Evolutionary conservation across 2,797 vertebrate genomes (phyloP), one percentile per base, ranked within the genome.

Genomic region (Forpus xanthops): DNA sequence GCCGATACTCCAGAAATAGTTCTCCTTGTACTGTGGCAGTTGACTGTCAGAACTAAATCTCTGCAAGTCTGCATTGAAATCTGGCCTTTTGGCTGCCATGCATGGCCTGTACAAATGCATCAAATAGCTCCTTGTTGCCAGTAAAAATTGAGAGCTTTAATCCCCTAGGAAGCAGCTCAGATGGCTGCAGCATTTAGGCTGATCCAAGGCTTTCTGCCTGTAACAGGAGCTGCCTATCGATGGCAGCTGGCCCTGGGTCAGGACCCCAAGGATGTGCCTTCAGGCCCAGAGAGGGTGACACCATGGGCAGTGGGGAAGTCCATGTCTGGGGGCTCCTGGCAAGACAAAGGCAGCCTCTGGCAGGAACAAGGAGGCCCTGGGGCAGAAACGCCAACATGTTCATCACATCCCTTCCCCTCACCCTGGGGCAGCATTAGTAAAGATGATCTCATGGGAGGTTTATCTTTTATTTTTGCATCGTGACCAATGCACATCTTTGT

Each of bases 401-500:
- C 65, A 82, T 89, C 21, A 15, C 5, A 44, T 90, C 84, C 74
- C 45, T 89, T 83, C 62, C 79, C 66, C 70, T 93, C 2, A 16
- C 64, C 88, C 86, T 0, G 0, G 74, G 88, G 82, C 86, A 75
- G 62, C 1, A 53, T 81, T 81, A 92, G 93, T 90, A 97, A 96
- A 81, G 72, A 97, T 98, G 97, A 98, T 96, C 95, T 98, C 97
- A 98, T 92, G 42, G 87, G 71, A 35, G 44, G 78, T 94, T 78
- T 84, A 41, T 91, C 83, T 90, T 60, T 91, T 64, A 61, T 89
- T 96, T 96, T 92, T 60, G 75, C 79, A 84, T 91, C 12, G 23
- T 87, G 90, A 94, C 87, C 89, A 96, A 94, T 92, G 96, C 87
- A 47, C 45, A 91, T 95, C 95, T 90, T 89, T 92, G 94, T 94